Base-by-base conservation (phyloP, 2,888 invertebrate species). In the Amphipoea oculea region DNA sequence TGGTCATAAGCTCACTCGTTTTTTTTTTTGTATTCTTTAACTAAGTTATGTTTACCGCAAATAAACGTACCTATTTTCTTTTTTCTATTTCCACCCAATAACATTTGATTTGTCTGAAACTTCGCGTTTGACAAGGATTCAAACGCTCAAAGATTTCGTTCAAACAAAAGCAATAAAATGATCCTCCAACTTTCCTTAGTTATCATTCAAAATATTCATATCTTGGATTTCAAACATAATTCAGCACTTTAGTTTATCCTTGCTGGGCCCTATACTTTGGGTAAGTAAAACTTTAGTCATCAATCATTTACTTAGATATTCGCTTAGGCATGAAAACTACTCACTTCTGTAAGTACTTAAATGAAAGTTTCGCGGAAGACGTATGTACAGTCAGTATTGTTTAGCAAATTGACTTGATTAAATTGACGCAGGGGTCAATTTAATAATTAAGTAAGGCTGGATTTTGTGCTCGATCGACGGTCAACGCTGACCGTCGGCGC, bases 181-280 rank as follows among this genome's bases (percentile, higher is more conserved):
- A 6, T 57, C 57, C 57, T 57, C 3, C 9, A 57, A 57, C 23
- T 23, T 54, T 7, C 54, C 20, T 23, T 17, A 17, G 65, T 73
- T 57, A 66, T 14, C 23, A 69, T 11, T 45, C 29, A n/a, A 77
- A 79, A 66, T 83, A 83, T 69, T 69, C 69, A 76, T 36, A 66
- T 83, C 65, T 60, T n/a, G 14, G 20, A 83, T 51, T 60, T 23
- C 23, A 40, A 84, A 51, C 3, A 40, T 72, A 78, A 79, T 51
- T 84, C 23, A 84, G 65, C 60, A 78, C 40, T 78, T 65, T 0
- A 60, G 42, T 68, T 51, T 57, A 29, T 51, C 11, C 36, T 69
- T 42, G 45, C 23, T 45, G 3, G 14, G 4, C 51, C 67, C 29
- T 6, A 51, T 76, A 75, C 23, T 85, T 75, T 36, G n/a, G 7